Evolutionary conservation across 1,140 invertebrate species (phyloP).

Genomic region (Wiebesia pumilae): DNA sequence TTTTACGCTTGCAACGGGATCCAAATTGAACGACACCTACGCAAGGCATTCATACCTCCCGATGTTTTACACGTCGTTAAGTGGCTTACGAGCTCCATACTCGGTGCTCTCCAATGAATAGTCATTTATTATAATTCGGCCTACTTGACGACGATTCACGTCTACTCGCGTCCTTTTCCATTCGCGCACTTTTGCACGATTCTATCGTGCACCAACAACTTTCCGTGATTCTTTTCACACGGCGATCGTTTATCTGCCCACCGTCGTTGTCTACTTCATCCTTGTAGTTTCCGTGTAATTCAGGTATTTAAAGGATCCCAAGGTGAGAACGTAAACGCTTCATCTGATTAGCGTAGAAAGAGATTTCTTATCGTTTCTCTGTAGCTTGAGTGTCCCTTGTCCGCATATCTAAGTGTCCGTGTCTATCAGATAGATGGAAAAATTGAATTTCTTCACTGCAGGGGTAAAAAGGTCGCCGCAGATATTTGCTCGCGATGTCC

Average conservation of each 20-base stretch:
- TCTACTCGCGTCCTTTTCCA: neutral
- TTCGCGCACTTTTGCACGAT: neutral
- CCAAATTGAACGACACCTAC: conserved; percentile 47
- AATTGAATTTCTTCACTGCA: neutral
- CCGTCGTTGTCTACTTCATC: neutral
- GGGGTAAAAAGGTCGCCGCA: neutral
- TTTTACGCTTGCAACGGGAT: conserved; percentile 32
- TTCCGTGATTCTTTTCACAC: conserved; percentile 36
- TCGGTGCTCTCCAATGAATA: conserved; percentile 35
- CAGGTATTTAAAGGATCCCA: neutral
- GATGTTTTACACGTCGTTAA: conserved; percentile 48
- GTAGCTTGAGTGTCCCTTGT: neutral
- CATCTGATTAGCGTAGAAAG: neutral
- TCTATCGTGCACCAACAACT: neutral
- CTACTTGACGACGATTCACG: conserved; percentile 39
- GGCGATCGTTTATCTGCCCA: conserved; percentile 27
- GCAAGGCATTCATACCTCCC: conserved; percentile 16
- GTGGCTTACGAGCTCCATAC: conserved; percentile 25
- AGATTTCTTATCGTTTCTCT: neutral
- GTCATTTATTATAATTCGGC: conserved; percentile 52
- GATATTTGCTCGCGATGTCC: neutral
- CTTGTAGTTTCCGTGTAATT: conserved; percentile 1
- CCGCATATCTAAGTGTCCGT: neutral
- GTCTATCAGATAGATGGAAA: neutral
- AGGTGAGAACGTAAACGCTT: neutral